A percentile compares a stretch with the other conserved stretches of the same genome.
Evolutionary conservation across 2,888 invertebrate species (phyloP).

Genomic region (Lydus trimaculatus): DNA sequence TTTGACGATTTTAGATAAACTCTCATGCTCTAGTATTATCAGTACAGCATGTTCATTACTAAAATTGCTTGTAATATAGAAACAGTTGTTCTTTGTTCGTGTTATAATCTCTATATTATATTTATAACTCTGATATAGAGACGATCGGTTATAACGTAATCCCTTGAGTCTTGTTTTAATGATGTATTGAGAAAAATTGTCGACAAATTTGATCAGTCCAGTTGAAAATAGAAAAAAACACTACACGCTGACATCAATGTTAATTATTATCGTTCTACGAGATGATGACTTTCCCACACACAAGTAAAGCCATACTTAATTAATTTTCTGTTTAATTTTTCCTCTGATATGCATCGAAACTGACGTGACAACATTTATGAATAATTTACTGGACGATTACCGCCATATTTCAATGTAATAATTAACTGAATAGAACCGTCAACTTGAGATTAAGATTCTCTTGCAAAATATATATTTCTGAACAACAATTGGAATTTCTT

Average conservation of each 20-base stretch:
- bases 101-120: too few species aligned
- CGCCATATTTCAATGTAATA: background rate
- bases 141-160: background rate
- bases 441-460: background rate
- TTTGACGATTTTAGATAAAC: too few species aligned
- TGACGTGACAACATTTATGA: conserved; percentile 15
- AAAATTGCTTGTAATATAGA: too few species aligned
- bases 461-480: background rate
- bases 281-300: background rate
- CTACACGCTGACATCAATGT: background rate
- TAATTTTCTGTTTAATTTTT: conserved; percentile 13
- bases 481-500: background rate
- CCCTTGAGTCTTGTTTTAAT: background rate
- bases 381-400: conserved; percentile 11
- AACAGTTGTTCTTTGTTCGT: too few species aligned
- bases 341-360: conserved; percentile 8
- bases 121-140: background rate
- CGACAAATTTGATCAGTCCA: background rate
- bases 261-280: conserved; percentile 1
- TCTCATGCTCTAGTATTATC: too few species aligned
- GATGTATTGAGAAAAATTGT: background rate
- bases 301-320: conserved; percentile 5
- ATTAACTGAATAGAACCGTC: background rate
- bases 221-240: background rate
- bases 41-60: too few species aligned